These are phyloP conservation scores for Helicoverpa armigera DNA, from an alignment of 1,140 invertebrate genomes.

Conservation along the genomic window DNA sequence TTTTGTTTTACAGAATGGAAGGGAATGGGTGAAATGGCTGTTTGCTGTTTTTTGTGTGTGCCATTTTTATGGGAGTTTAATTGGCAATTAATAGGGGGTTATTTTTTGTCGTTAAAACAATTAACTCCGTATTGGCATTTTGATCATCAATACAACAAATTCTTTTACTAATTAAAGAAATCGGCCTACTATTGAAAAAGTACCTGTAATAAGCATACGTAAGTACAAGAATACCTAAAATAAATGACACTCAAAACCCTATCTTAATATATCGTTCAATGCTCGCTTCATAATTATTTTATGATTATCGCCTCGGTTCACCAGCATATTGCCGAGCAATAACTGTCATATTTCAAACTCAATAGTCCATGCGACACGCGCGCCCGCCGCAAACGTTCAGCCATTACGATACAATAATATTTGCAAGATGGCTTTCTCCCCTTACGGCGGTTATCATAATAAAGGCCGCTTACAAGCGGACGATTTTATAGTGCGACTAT, in stretches of 20 bases:
- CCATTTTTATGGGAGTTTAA: neutral
- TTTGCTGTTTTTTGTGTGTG: neutral
- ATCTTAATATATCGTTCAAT: neutral
- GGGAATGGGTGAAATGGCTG: neutral
- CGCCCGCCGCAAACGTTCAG: neutral
- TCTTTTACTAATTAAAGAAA: no score
- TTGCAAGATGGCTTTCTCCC: constrained; percentile 48
- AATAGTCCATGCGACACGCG: constrained; percentile 11
- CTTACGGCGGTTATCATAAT: constrained; percentile 17
- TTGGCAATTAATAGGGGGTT: no score
- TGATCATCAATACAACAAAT: no score
- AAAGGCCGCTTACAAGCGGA: neutral
- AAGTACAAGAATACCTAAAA: no score
- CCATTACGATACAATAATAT: constrained; percentile 49
- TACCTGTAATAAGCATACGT: no score
- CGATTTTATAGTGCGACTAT: constrained; percentile 7
- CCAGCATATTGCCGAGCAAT: constrained; percentile 6
- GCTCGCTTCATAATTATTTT: neutral
- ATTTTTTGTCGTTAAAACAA: no score
- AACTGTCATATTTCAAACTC: neutral
- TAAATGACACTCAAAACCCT: no score
- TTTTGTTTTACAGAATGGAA: constrained; percentile 5
- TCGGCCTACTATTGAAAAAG: no score
- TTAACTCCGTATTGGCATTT: no score
- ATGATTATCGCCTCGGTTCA: neutral